Evolutionary conservation across 2,113 vertebrate genomes (phyloP), one percentile per base, ranked within the genome.

Genomic region (Taxidea taxus): DNA sequence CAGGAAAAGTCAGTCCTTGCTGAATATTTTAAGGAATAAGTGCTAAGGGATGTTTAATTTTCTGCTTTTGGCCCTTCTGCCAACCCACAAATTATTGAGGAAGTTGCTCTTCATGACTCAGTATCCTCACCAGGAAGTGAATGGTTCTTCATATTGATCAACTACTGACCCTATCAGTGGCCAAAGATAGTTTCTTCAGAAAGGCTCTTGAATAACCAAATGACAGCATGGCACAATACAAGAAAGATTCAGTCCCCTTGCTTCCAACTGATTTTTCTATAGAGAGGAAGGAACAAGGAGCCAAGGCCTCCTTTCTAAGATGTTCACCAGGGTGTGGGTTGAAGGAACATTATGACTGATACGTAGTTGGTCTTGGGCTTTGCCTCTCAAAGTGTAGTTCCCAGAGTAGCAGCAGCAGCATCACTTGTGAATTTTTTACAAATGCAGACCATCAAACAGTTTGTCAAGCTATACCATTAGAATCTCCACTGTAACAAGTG

Each of bases 41-140:
- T 42, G 49, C 23, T 77, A 56, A 56, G 70, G 31, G n/a, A 6
- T 42, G 39, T 72, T 51, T 15, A 31, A 54, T 44, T 66, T 60
- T 60, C 80, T 42, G 29, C 80, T 72, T 87, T 93, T n/a, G 83
- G 18, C 66, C 62, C 66, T 87, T 54, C 81, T 47, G 3, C 51
- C 39, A 74, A 6, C 44, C n/a, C 58, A 8, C 51, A 77, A 29
- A 47, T 64, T 11, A 51, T 10, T 74, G 34, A 66, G 51, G 47
- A 49, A 51, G 4, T 81, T 78, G 16, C 42, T 31, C 29, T 44
- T 60, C 23, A 2, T 47, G 27, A 62, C 34, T 39, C 10, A 6
- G 29, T 31, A 18, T 94, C 51, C 80, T 92, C 54, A 68, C 21
- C 58, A 39, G 47, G 31, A 47, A 84, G 51, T 20, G 51, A 44